Percentiles rank a stretch among this genome's conserved stretches.
Evolutionary conservation across 2,888 invertebrate species (phyloP).

Genomic region (Drosophila basisetae): DNA sequence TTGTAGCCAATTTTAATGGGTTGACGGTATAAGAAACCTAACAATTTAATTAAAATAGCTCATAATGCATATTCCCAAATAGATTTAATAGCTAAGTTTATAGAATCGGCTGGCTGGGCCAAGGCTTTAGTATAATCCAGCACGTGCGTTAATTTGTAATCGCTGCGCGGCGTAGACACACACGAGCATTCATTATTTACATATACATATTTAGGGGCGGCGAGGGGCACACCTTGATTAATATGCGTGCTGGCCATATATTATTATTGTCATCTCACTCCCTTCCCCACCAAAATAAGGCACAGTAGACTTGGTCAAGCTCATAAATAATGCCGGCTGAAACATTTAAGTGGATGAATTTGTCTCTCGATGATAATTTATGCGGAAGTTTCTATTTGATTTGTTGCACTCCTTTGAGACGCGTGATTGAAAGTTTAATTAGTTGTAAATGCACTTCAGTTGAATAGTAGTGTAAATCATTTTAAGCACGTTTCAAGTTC

Average conservation of each 20-base stretch:
- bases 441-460: slow-evolving; percentile 26
- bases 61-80: slow-evolving; percentile 11
- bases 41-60: slow-evolving; percentile 16
- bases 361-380: slow-evolving; percentile 59
- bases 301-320: slow-evolving; percentile 5
- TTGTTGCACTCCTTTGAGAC: slow-evolving; percentile 30
- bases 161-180: slow-evolving; percentile 11
- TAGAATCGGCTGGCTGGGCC: neutral
- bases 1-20: neutral
- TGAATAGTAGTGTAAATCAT: slow-evolving; percentile 6
- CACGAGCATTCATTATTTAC: slow-evolving; percentile 27
- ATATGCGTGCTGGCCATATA: slow-evolving; percentile 68
- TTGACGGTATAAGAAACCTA: neutral
- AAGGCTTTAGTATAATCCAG: neutral
- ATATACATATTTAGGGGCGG: neutral
- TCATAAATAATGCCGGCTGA: slow-evolving; percentile 43
- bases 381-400: slow-evolving; percentile 64
- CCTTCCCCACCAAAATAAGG: slow-evolving; percentile 8
- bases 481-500: slow-evolving; percentile 14
- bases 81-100: neutral
- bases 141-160: slow-evolving; percentile 26
- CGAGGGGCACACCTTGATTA: slow-evolving; percentile 47
- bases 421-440: slow-evolving; percentile 33
- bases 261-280: slow-evolving; percentile 48
- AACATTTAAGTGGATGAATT: slow-evolving; percentile 51